These are phyloP conservation scores for Aricia agestis DNA, from an alignment of 1,140 invertebrate genomes.

Conservation along the genomic window DNA sequence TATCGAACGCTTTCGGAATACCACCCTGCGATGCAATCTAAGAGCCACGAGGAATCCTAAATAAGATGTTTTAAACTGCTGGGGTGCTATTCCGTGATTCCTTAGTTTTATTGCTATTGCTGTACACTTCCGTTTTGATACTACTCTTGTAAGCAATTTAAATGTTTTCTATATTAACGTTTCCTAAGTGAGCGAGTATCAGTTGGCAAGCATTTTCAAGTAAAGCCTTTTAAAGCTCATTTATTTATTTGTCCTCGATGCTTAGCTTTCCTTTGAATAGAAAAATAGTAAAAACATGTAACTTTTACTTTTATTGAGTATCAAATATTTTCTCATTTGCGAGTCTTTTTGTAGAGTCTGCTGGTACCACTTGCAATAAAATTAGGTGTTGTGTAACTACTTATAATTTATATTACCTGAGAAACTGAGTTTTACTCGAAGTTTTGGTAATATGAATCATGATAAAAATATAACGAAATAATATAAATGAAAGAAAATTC, in stretches of 20 bases:
- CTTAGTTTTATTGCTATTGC: constrained; percentile 13
- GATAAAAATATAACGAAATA: too few relatives aligned
- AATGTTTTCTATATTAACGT: constrained; percentile 11
- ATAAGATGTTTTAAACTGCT: constrained; percentile 34
- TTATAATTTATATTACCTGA: too few relatives aligned
- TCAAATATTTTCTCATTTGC: too few relatives aligned
- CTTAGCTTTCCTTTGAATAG: not conserved
- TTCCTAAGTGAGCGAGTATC: not conserved
- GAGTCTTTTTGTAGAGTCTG: too few relatives aligned
- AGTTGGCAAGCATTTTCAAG: not conserved
- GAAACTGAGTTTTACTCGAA: too few relatives aligned
- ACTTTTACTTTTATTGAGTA: too few relatives aligned
- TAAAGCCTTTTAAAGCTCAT: not conserved
- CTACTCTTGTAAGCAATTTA: constrained; percentile 13
- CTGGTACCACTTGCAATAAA: too few relatives aligned
- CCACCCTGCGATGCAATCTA: constrained; percentile 8
- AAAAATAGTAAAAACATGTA: too few relatives aligned
- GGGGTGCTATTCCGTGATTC: constrained; percentile 11
- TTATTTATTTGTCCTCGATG: not conserved
- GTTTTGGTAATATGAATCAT: too few relatives aligned
- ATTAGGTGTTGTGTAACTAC: too few relatives aligned
- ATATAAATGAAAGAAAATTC: too few relatives aligned
- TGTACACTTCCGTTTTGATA: not conserved
- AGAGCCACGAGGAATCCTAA: constrained; percentile 31
- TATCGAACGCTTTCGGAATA: constrained; percentile 22